These are phyloP conservation scores for Sitobion miscanthi DNA, from an alignment of 1,140 invertebrate genomes.

Conservation along the genomic window DNA sequence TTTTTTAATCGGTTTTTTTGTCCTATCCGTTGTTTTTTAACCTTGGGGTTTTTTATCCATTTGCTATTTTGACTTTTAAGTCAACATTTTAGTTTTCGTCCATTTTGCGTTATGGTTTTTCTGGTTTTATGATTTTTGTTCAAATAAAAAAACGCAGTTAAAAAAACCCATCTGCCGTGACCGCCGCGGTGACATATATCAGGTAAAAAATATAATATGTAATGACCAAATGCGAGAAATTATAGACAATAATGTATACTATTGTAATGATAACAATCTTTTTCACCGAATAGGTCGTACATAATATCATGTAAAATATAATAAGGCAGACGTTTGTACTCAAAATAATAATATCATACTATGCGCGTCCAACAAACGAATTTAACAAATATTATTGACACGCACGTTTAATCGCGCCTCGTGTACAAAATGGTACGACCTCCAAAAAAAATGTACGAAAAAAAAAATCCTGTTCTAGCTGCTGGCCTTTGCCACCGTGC, in stretches of 20 bases:
- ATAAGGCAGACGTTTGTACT: not conserved
- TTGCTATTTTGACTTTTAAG: too few relatives aligned
- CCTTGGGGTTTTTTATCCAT: too few relatives aligned
- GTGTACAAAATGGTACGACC: not conserved
- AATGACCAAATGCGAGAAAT: not conserved
- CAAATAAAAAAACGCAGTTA: not conserved
- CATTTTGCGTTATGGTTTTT: not conserved
- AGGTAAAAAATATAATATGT: not conserved
- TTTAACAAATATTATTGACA: not conserved
- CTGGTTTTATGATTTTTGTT: not conserved
- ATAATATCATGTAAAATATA: too few relatives aligned
- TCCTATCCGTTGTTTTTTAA: not conserved
- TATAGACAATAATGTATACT: too few relatives aligned
- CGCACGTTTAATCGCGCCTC: not conserved
- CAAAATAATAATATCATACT: not conserved
- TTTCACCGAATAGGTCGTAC: not conserved
- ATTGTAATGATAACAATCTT: not conserved
- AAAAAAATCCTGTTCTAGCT: not conserved
- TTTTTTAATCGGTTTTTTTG: not conserved
- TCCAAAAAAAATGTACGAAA: not conserved
- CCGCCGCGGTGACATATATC: not conserved
- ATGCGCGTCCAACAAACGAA: not conserved
- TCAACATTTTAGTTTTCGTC: not conserved
- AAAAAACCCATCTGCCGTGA: not conserved
- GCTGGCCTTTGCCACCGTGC: not conserved